phyloP scores from a whole-genome alignment of 2,888 invertebrate species.

The Falcaria lacertinaria region DNA sequence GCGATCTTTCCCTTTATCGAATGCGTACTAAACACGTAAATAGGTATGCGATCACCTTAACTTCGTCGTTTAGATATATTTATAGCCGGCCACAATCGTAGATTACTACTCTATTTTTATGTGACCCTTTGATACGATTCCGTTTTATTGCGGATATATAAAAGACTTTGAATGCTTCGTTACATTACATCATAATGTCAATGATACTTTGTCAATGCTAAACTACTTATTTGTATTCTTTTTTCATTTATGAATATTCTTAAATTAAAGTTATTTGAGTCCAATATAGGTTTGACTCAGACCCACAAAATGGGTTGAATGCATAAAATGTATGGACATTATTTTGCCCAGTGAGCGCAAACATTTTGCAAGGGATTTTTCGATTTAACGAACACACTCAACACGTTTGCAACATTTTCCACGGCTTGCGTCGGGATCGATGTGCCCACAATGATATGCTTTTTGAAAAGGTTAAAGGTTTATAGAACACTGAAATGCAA shows the following conservation, averaged over 20 bases:
- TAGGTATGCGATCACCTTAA: conserved; percentile 60
- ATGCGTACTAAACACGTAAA: conserved; percentile 66
- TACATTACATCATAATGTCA: not conserved
- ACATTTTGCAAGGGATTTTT: conserved; percentile 2
- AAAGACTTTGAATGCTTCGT: not conserved
- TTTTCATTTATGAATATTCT: too few relatives aligned
- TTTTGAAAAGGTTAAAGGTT: not conserved
- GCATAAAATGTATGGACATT: too few relatives aligned
- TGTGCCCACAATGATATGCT: not conserved
- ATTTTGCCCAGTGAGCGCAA: not conserved
- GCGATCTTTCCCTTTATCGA: conserved; percentile 65
- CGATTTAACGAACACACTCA: conserved; percentile 1
- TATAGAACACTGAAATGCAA: not conserved
- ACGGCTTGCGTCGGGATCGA: not conserved
- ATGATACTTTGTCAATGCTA: not conserved
- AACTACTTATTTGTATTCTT: too few relatives aligned
- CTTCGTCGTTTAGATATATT: conserved; percentile 47
- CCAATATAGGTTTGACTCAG: too few relatives aligned
- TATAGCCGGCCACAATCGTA: conserved; percentile 28
- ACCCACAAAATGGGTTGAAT: too few relatives aligned
- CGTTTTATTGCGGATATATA: conserved; percentile 22
- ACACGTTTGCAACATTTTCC: conserved; percentile 2
- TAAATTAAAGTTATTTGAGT: too few relatives aligned
- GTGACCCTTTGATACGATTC: not conserved
- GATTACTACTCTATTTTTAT: conserved; percentile 19